Evolutionary conservation across 2,888 invertebrate species (phyloP).

Genomic region (Leucoma salicis): DNA sequence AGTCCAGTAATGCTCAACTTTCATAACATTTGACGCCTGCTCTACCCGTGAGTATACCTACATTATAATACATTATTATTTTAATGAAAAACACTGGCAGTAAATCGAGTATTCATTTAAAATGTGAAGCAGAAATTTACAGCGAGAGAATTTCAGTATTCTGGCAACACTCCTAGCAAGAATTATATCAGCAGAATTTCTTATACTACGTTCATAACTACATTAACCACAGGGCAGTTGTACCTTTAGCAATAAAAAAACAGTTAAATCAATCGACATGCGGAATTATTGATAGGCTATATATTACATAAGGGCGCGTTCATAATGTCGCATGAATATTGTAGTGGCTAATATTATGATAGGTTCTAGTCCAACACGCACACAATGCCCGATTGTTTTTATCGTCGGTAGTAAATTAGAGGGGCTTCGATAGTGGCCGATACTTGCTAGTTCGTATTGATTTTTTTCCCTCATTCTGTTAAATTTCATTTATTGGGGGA

Average conservation of each 20-base stretch:
- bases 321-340: constrained; percentile 68
- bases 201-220: too few species aligned
- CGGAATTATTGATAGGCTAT: constrained; percentile 57
- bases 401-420: constrained; percentile 75
- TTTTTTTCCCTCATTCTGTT: constrained; percentile 82
- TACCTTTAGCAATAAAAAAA: neutral
- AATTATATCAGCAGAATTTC: too few species aligned
- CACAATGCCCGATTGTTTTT: constrained; percentile 68
- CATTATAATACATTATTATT: constrained; percentile 16
- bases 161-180: too few species aligned
- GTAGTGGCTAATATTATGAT: constrained; percentile 52
- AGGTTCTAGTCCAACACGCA: constrained; percentile 44
- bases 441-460: constrained; percentile 72
- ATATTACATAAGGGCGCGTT: constrained; percentile 59
- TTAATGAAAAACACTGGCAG: too few species aligned
- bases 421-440: constrained; percentile 72
- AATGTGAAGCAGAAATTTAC: too few species aligned
- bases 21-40: constrained; percentile 76
- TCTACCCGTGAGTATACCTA: constrained; percentile 72
- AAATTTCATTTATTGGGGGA: constrained; percentile 82
- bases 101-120: too few species aligned
- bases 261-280: constrained; percentile 33
- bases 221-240: too few species aligned
- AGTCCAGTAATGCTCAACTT: constrained; percentile 70
- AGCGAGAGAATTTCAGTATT: too few species aligned